Percentiles rank a stretch among this genome's conserved stretches.
These are phyloP conservation scores for Anas platyrhynchos DNA, from an alignment of 2,113 vertebrate genomes.

Conservation along the genomic window DNA sequence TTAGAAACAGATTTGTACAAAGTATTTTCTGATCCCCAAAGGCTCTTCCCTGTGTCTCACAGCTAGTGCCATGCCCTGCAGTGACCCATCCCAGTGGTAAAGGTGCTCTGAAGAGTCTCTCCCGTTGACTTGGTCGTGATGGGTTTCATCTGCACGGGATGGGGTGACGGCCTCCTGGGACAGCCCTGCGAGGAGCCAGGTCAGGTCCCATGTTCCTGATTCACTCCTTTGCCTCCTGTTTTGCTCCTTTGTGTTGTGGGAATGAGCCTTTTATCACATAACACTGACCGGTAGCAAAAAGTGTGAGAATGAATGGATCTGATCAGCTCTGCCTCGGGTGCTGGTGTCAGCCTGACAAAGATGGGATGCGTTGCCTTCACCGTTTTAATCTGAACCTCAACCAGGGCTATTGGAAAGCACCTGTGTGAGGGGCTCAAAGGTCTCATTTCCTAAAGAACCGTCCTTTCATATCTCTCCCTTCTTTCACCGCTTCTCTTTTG, in stretches of 20 bases:
- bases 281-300: not conserved
- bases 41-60: not conserved
- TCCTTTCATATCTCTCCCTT: not conserved
- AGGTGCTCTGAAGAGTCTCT: not conserved
- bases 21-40: not conserved
- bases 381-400: not conserved
- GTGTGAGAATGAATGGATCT: not conserved
- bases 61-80: not conserved
- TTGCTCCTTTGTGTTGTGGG: not conserved
- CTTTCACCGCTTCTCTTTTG: not conserved
- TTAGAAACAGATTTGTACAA: not conserved
- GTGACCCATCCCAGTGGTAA: not conserved
- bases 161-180: not conserved
- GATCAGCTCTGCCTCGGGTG: not conserved
- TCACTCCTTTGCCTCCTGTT: not conserved
- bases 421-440: not conserved
- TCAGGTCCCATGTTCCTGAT: not conserved
- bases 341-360: not conserved
- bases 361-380: not conserved
- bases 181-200: fast-evolving
- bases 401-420: not conserved
- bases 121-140: not conserved
- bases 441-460: not conserved
- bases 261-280: not conserved
- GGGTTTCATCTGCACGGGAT: not conserved